These are phyloP conservation scores for Brachionus calyciflorus DNA, from an alignment of 1,140 invertebrate species.

Conservation along the genomic window DNA sequence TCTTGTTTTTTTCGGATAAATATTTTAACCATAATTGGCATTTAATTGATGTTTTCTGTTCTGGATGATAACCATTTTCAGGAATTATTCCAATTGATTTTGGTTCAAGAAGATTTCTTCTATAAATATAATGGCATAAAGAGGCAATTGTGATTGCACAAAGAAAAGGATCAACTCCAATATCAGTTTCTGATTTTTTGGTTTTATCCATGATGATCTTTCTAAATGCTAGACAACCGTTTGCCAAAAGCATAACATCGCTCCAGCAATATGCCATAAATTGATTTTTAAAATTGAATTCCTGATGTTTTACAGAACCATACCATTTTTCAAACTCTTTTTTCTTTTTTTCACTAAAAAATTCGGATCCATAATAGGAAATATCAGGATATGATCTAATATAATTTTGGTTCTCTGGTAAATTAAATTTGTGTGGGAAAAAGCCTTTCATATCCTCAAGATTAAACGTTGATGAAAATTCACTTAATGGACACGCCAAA, in stretches of 20 bases:
- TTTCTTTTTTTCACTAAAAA: neutral
- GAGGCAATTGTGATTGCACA: too few relatives aligned
- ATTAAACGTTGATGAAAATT: too few relatives aligned
- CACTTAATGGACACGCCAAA: too few relatives aligned
- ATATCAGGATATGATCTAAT: neutral
- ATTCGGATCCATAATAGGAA: neutral
- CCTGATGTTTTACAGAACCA: slow-evolving; percentile 34
- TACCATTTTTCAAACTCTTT: neutral
- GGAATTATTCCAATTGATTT: slow-evolving; percentile 45
- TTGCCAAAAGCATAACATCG: too few relatives aligned
- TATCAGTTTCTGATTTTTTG: too few relatives aligned
- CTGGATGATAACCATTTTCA: slow-evolving; percentile 11
- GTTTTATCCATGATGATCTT: too few relatives aligned
- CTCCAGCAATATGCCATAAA: neutral
- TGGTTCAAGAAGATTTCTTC: neutral
- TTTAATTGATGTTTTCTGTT: neutral
- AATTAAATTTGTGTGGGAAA: too few relatives aligned
- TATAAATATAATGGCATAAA: slow-evolving; percentile 34
- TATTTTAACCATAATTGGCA: slow-evolving; percentile 44
- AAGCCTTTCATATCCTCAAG: too few relatives aligned
- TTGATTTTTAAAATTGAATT: slow-evolving; percentile 23
- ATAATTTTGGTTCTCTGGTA: slow-evolving; percentile 42
- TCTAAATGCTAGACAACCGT: too few relatives aligned
- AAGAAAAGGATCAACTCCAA: too few relatives aligned
- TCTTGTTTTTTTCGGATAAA: neutral